Base-by-base conservation (phyloP, 2,888 invertebrate species). In the Pandemis corylana region DNA sequence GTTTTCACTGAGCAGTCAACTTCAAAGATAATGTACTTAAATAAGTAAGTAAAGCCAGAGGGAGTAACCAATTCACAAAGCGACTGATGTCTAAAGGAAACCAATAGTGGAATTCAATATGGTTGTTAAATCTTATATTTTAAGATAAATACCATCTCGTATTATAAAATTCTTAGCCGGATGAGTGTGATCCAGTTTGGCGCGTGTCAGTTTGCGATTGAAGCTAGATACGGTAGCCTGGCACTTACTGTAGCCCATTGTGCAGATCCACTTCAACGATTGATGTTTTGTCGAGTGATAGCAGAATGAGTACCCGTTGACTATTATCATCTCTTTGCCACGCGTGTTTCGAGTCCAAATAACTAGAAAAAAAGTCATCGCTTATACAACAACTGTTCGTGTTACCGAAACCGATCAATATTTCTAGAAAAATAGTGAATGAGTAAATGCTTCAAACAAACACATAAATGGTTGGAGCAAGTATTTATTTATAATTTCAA, bases 291-390 rank as follows among this genome's bases (percentile, higher is more conserved):
- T n/a, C 15, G 53, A 53, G 15, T 53, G 53, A 7, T n/a, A 15
- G 28, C 28, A 20, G 28, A 59, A 59, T 10, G 59, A 5, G 62
- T 67, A 72, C 2, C 72, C 72, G 36, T 80, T 41, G 1, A 80
- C 28, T n/a, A 83, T 59, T 0, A 80, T 81, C 15, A 81, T 59
- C 5, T 62, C 46, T 53, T 81, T 82, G 2, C 80, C 81, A 7
- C 41, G 42, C 2, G 28, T 67, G 49, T 79, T 83, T 10, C 67
- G 73, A 15, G 36, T 42, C 62, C 66, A 75, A n/a, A 67, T 10
- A 0, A 82, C 83, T 83, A 76, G n/a, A 80, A 79, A 20, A 13
- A 42, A n/a, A 28, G 2, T n/a, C 1, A 13, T 9, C 46, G 12
- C 9, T 44, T 46, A 46, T 46, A 46, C 46, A 46, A 12, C 10